Conservation (phyloP, 2,113 vertebrate genomes). For the Podarcis raffonei region DNA sequence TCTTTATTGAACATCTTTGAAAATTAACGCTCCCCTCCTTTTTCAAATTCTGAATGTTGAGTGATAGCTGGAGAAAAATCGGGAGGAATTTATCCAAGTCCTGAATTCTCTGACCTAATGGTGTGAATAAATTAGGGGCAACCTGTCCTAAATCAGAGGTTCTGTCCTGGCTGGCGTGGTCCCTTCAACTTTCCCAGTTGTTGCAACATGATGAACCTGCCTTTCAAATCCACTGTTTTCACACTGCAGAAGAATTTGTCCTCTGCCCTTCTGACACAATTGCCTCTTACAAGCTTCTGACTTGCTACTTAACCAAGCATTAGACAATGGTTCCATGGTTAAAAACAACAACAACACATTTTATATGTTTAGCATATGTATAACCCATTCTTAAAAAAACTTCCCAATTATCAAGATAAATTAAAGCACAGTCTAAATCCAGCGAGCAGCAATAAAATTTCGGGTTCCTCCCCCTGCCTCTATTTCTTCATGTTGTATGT, state of each 20-base stretch:
- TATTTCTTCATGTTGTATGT: not conserved
- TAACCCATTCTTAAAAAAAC: too few relatives aligned
- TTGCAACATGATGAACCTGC: not conserved
- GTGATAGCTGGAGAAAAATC: not conserved
- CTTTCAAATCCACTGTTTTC: not conserved
- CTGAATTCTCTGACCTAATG: not conserved
- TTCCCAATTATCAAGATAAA: too few relatives aligned
- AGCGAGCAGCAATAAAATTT: not conserved
- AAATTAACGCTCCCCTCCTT: not conserved
- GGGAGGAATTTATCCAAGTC: not conserved
- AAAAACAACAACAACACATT: too few relatives aligned
- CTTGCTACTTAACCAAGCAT: too few relatives aligned
- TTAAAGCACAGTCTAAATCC: not conserved
- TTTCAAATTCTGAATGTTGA: not conserved
- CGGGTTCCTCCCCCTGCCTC: not conserved
- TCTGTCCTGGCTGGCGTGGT: not conserved
- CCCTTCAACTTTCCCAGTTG: not conserved
- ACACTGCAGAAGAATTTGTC: not conserved
- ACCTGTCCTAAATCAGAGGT: too few relatives aligned
- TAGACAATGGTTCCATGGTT: too few relatives aligned
- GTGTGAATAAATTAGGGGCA: not conserved
- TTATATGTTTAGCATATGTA: too few relatives aligned
- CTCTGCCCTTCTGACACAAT: too few relatives aligned
- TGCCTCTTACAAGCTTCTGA: too few relatives aligned
- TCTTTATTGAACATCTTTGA: not conserved